Conservation (phyloP, 2,113 vertebrate genomes). For the Crotophaga sulcirostris region DNA sequence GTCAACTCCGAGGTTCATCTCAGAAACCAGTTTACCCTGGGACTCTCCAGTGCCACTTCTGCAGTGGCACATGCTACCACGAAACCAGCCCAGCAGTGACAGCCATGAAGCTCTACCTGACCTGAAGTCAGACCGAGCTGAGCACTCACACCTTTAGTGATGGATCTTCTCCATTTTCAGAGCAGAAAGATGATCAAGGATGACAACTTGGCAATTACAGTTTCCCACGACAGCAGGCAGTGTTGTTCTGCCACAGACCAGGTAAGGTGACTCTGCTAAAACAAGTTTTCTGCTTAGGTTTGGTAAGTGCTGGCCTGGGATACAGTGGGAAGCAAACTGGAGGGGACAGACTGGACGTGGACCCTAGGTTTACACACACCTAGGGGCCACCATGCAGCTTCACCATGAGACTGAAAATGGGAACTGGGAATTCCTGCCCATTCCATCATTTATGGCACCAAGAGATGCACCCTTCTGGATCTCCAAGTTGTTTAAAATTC, state of each 20-base stretch:
- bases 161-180: background rate
- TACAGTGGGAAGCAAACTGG: background rate
- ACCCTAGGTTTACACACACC: background rate
- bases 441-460: background rate
- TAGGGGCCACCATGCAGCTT: rapidly evolving
- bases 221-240: background rate
- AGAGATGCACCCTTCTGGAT: background rate
- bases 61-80: background rate
- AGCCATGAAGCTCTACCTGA: background rate
- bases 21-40: background rate
- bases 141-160: background rate
- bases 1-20: background rate
- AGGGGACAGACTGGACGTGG: background rate
- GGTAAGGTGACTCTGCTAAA: background rate
- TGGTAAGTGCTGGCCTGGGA: background rate
- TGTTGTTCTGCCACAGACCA: background rate
- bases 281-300: background rate
- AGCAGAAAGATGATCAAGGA: background rate
- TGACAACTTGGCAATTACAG: background rate
- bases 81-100: background rate
- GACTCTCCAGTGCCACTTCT: background rate
- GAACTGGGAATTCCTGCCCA: background rate
- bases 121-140: background rate
- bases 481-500: background rate
- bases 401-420: rapidly evolving